phyloP scores from a whole-genome alignment of 1,140 invertebrate species.

The Neodiprion lecontei region DNA sequence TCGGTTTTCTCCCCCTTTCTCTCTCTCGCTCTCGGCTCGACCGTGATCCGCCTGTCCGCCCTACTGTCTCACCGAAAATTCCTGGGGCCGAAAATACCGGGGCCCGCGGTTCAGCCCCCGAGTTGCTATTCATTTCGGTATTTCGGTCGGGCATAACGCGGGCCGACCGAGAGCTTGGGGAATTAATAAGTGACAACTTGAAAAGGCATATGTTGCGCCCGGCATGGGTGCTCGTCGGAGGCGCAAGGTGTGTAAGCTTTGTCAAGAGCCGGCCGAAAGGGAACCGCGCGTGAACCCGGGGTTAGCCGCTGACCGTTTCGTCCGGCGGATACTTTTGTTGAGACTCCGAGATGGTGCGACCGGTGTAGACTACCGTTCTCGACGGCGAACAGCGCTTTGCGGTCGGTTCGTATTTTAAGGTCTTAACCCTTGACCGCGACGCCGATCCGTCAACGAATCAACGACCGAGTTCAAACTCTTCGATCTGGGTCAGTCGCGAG shows the following conservation, averaged over 20 bases:
- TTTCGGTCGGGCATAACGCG: constrained; percentile 17
- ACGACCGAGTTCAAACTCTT: neutral
- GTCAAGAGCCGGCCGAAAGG: constrained; percentile 25
- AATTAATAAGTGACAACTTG: constrained; percentile 63
- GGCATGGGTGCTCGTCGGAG: constrained; percentile 25
- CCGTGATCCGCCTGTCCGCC: constrained; percentile 27
- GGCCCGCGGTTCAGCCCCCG: constrained; percentile 27
- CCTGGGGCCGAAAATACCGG: constrained; percentile 28
- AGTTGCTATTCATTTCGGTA: constrained; percentile 45
- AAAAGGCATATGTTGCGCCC: constrained; percentile 48
- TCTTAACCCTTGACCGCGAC: neutral
- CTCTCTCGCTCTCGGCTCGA: constrained; percentile 31
- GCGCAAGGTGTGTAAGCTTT: neutral
- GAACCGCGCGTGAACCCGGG: constrained; percentile 29
- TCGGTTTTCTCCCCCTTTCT: constrained; percentile 43
- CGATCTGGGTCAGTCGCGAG: neutral
- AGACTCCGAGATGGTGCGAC: neutral
- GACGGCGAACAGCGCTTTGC: neutral
- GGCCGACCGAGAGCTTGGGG: constrained; percentile 41
- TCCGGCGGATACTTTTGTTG: constrained; percentile 2
- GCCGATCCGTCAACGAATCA: no score
- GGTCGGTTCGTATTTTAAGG: neutral
- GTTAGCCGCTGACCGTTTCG: constrained; percentile 16
- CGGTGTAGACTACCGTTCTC: neutral
- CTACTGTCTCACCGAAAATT: constrained; percentile 34